phyloP scores from a whole-genome alignment of 2,888 invertebrate genomes.

The Cactoblastis cactorum region DNA sequence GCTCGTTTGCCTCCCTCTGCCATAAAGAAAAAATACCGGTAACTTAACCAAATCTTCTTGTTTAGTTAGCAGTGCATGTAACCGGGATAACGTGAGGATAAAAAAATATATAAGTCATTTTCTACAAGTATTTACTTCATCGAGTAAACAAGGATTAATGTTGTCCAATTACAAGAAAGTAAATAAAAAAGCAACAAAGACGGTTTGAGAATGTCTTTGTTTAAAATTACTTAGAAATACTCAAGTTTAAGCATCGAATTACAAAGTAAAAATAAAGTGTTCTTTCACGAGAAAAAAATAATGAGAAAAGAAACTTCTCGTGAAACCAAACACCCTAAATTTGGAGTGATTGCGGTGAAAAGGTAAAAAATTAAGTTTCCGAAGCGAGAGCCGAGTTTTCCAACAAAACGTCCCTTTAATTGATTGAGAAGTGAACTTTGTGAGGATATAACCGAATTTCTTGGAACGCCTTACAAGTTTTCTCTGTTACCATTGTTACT shows the following conservation, averaged over 20 bases:
- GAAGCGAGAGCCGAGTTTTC: background rate
- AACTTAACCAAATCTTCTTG: no score
- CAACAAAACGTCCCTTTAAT: constrained; percentile 9
- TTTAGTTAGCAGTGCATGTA: no score
- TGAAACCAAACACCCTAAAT: background rate
- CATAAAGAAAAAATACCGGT: no score
- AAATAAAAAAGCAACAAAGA: no score
- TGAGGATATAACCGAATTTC: constrained; percentile 2
- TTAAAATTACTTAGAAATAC: background rate
- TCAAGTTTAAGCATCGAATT: background rate
- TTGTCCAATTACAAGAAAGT: no score
- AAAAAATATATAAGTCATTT: no score
- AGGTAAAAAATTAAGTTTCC: constrained; percentile 6
- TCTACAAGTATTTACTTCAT: no score
- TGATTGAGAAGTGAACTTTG: constrained; percentile 9
- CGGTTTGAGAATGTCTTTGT: no score
- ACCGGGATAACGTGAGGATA: no score
- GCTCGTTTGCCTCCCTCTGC: no score
- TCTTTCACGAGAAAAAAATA: background rate
- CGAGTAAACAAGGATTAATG: no score
- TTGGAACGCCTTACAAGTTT: background rate
- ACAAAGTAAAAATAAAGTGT: background rate
- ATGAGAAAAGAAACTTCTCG: background rate
- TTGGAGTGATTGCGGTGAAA: constrained; percentile 8
- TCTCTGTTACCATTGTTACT: background rate